Conservation (phyloP, 2,797 vertebrate genomes). For the Trichosurus vulpecula region DNA sequence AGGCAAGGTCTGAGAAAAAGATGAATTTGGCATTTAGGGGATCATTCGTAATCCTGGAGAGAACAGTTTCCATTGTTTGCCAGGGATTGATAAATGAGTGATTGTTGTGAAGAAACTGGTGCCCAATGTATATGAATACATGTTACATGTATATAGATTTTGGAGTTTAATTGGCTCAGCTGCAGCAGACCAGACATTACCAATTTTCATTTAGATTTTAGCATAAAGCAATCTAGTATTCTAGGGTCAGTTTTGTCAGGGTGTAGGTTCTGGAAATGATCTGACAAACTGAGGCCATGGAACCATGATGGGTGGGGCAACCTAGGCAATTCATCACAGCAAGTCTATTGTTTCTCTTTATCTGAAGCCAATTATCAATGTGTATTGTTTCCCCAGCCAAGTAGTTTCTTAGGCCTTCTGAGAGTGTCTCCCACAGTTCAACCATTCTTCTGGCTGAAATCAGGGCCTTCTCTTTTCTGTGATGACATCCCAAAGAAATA, state of each 20-base stretch:
- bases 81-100: neutral
- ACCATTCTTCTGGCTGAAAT: neutral
- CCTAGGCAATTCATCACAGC: neutral
- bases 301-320: neutral
- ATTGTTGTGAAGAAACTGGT: neutral
- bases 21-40: neutral
- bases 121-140: neutral
- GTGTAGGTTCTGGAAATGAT: neutral
- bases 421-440: slow-evolving; percentile 29
- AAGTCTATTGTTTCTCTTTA: neutral
- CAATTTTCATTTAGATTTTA: neutral
- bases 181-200: neutral
- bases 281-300: neutral
- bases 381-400: slow-evolving; percentile 20
- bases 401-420: slow-evolving; percentile 30
- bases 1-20: neutral
- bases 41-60: neutral
- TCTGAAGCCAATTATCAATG: neutral
- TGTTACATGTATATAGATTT: neutral
- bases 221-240: neutral
- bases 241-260: neutral
- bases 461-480: neutral
- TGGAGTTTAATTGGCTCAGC: neutral
- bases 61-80: neutral
- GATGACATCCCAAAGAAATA: slow-evolving; percentile 20